A percentile compares a stretch with the other conserved stretches of the same genome.
Conservation (phyloP, 2,113 vertebrate species). For the Cynopterus brachyotis region DNA sequence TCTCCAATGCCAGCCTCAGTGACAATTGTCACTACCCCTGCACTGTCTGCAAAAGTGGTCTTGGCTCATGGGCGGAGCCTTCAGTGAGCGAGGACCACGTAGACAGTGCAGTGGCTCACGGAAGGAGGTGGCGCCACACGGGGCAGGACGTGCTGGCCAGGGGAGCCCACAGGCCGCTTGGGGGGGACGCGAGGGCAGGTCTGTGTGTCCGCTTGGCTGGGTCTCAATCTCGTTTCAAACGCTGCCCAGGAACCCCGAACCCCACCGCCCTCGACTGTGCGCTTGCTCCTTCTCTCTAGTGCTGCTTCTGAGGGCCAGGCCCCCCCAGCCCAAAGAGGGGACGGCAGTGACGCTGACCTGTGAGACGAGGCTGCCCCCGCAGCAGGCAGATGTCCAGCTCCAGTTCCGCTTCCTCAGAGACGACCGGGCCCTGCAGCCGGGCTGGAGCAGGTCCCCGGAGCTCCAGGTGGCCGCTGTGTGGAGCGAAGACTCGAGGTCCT, state of each 20-base stretch:
- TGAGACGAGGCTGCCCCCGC: fast-evolving
- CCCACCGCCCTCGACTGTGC: neutral
- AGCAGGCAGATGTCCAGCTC: neutral
- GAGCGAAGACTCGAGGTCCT: neutral
- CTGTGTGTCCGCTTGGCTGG: neutral
- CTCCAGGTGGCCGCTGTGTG: neutral
- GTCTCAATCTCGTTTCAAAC: neutral
- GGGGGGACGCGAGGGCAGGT: neutral
- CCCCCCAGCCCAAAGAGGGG: conserved; percentile 22
- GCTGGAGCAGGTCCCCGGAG: neutral
- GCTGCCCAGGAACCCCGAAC: neutral
- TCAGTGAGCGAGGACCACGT: neutral
- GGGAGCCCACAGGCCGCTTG: neutral
- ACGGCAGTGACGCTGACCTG: conserved; percentile 51
- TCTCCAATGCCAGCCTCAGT: neutral
- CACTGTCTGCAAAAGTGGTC: neutral
- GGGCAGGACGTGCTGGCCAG: neutral
- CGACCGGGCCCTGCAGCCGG: fast-evolving
- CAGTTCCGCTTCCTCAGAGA: conserved; percentile 52
- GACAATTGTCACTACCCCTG: neutral
- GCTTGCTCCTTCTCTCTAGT: conserved; percentile 39
- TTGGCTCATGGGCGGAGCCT: neutral
- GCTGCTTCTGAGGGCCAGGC: neutral
- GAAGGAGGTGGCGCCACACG: neutral
- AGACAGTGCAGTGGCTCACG: neutral